These are phyloP conservation scores for Paraplagusia blochii DNA, from an alignment of 2,113 vertebrate species.

Conservation along the genomic window DNA sequence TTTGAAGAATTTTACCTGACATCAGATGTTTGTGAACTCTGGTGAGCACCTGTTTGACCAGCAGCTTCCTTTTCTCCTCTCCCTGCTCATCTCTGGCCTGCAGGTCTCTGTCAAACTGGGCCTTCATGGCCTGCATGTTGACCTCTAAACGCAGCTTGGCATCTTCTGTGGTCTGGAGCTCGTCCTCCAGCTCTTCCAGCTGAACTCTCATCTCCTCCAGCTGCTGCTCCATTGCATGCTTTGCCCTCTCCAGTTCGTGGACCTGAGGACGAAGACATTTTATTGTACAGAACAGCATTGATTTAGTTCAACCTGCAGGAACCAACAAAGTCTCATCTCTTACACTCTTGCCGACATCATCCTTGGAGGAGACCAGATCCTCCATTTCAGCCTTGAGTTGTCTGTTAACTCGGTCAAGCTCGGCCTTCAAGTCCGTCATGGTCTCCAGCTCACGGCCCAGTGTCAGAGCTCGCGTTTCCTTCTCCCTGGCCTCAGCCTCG, in stretches of 20 bases:
- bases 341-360: slow-evolving; percentile 95
- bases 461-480: slow-evolving; percentile 80
- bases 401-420: slow-evolving; percentile 90
- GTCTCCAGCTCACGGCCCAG: slow-evolving; percentile 86
- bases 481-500: slow-evolving; percentile 86
- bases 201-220: slow-evolving; percentile 93
- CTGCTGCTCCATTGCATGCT: slow-evolving; percentile 62
- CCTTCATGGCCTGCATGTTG: slow-evolving; percentile 87
- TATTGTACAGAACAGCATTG: too few relatives aligned
- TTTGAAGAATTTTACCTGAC: too few relatives aligned
- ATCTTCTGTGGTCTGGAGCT: slow-evolving; percentile 91
- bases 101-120: slow-evolving; percentile 88
- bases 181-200: slow-evolving; percentile 92
- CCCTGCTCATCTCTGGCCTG: slow-evolving; percentile 86
- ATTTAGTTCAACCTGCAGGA: too few relatives aligned
- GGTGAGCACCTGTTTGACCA: slow-evolving; percentile 85
- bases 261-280: too few relatives aligned
- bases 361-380: slow-evolving; percentile 93
- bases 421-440: slow-evolving; percentile 81
- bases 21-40: too few relatives aligned
- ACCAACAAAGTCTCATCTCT: slow-evolving; percentile 41
- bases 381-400: slow-evolving; percentile 91
- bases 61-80: slow-evolving; percentile 88
- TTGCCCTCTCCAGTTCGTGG: too few relatives aligned
- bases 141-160: slow-evolving; percentile 92